Percentiles rank a stretch among this genome's conserved stretches.
phyloP scores from a whole-genome alignment of 2,888 invertebrate species.

The Drosophila nr. fundita region DNA sequence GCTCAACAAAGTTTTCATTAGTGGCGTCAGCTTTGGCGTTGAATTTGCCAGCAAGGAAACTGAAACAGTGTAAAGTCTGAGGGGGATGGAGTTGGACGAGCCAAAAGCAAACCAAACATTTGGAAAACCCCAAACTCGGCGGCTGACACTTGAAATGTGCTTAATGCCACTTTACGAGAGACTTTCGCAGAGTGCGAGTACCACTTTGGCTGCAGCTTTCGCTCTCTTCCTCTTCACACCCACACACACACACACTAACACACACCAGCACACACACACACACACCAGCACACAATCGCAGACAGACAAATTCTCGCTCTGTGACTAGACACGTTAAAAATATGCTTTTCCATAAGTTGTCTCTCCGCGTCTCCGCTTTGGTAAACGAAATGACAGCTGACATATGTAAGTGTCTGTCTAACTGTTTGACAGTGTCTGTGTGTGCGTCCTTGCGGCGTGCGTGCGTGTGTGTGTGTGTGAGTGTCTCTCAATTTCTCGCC shows the following conservation, averaged over 20 bases:
- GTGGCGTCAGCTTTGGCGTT: slow-evolving; percentile 64
- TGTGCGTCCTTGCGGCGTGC: background rate
- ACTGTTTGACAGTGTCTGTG: slow-evolving; percentile 33
- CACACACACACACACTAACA: background rate
- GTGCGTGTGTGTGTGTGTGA: slow-evolving; percentile 6
- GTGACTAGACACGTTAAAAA: slow-evolving; percentile 62
- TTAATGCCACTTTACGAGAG: slow-evolving; percentile 82
- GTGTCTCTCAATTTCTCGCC: slow-evolving; percentile 12
- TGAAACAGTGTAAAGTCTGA: background rate
- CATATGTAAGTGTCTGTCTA: slow-evolving; percentile 76
- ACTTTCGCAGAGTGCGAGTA: slow-evolving; percentile 76
- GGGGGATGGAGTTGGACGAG: background rate
- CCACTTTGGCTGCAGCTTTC: slow-evolving; percentile 71
- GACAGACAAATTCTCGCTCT: slow-evolving; percentile 1
- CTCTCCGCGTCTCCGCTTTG: slow-evolving; percentile 30
- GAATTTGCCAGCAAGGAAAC: slow-evolving; percentile 46
- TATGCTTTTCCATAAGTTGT: slow-evolving; percentile 61
- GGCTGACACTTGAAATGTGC: slow-evolving; percentile 74
- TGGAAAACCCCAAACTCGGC: slow-evolving; percentile 64
- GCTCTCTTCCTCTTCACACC: slow-evolving; percentile 16
- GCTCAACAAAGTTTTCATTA: slow-evolving; percentile 77
- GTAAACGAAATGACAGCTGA: slow-evolving; percentile 79
- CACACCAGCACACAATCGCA: background rate
- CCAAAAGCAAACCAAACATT: slow-evolving; percentile 66
- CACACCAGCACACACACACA: background rate